Evolutionary conservation across 2,113 vertebrate species (phyloP), one percentile per base, ranked within the genome.

Genomic region (Todiramphus chloris): DNA sequence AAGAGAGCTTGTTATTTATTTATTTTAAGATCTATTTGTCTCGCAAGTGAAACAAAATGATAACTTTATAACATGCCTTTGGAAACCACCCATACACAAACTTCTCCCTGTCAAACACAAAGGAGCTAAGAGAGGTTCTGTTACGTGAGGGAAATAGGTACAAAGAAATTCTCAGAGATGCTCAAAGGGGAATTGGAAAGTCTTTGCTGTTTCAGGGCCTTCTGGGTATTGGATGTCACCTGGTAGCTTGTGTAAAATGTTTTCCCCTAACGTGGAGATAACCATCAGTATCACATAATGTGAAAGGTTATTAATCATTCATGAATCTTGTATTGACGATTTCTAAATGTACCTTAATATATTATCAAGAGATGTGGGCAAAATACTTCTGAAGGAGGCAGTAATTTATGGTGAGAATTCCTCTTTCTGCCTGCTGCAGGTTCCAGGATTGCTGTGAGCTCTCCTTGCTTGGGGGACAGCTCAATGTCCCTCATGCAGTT

Each of bases 241-340:
- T 7, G 35, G 10, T 73, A 8, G n/a, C 7, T 64, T 50, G 21
- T 31, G 46, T 68, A 59, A 89, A 70, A 81, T 46, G 31, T 44
- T 90, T 77, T 70, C 37, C 46, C 11, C 17, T 72, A 33, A 75
- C 1, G 0, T 15, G 58, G 78, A 46, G 70, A 60, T 79, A 87
- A 68, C 53, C 23, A 56, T 87, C 56, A 63, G 27, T 48, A 66
- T 76, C 70, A 18, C 39, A 8, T 35, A 64, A 51, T 72, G 56
- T 39, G 46, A 87, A 81, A 75, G 27, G 48, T 80, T 60, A 56
- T 94, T 78, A 84, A 95, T 84, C 4, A 95, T 87, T 95, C 51
- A 94, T 75, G 39, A 64, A 27, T 51, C 23, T 64, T 35, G 20
- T 78, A 89, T 78, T 46, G 83, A 84, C 83, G 89, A 6, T 75